Evolutionary conservation across 2,113 vertebrate genomes (phyloP).

Genomic region (Indicator maculatus): DNA sequence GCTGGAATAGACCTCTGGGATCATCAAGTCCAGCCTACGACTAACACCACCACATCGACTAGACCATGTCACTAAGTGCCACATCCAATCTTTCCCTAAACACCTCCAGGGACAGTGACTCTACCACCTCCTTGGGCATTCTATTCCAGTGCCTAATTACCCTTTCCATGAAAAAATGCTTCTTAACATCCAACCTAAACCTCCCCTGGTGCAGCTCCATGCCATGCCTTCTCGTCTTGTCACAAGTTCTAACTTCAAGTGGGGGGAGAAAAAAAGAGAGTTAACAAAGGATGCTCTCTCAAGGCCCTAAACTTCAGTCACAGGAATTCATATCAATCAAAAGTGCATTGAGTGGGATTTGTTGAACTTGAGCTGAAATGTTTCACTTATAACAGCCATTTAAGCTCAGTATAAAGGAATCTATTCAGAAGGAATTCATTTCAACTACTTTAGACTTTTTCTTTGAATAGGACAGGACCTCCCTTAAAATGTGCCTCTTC

Average conservation of each 20-base stretch:
- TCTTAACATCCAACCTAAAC: no score
- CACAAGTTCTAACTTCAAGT: not conserved
- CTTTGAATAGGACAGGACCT: not conserved
- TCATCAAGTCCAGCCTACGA: no score
- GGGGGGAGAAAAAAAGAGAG: not conserved
- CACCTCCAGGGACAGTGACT: no score
- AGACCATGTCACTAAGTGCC: no score
- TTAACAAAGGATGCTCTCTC: not conserved
- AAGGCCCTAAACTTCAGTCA: not conserved
- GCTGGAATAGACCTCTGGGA: no score
- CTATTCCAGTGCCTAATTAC: no score
- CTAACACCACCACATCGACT: no score
- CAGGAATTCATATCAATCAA: not conserved
- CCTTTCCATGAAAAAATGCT: no score
- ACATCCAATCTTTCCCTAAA: no score
- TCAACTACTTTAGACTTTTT: not conserved
- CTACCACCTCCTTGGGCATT: no score
- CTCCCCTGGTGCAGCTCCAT: no score
- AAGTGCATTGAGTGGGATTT: conserved; percentile 6
- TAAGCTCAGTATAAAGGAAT: conserved; percentile 4
- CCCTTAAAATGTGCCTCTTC: not conserved
- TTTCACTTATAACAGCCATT: not conserved
- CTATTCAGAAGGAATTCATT: not conserved
- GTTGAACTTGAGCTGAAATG: conserved; percentile 24
- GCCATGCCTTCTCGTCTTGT: no score